A percentile compares a stretch with the other conserved stretches of the same genome.
Conservation (phyloP, 2,888 invertebrate genomes). For the Spatulosminthurus flaviceps region DNA sequence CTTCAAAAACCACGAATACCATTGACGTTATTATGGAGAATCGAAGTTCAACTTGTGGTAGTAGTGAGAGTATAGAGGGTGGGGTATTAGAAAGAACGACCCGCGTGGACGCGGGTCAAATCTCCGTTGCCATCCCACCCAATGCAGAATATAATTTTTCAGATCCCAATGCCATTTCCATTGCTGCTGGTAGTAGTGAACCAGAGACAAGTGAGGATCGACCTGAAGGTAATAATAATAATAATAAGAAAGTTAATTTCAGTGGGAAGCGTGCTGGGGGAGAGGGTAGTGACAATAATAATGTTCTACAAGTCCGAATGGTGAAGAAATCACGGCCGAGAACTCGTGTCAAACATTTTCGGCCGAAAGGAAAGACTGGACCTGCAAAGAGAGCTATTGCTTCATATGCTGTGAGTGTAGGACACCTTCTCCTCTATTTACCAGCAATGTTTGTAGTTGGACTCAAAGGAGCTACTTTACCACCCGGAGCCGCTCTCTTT, state of each 20-base stretch:
- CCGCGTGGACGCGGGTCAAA: constrained; percentile 15
- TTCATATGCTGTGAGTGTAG: constrained; percentile 63
- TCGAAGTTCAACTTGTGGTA: constrained; percentile 42
- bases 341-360: constrained; percentile 54
- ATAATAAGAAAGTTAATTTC: constrained; percentile 30
- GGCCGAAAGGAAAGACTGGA: constrained; percentile 49
- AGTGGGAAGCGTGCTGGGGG: constrained; percentile 32
- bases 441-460: constrained; percentile 64
- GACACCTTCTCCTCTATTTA: constrained; percentile 64
- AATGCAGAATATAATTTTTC: constrained; percentile 35
- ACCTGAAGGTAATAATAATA: constrained; percentile 39
- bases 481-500: constrained; percentile 57
- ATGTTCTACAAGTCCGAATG: constrained; percentile 44
- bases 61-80: constrained; percentile 45
- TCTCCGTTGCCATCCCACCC: background rate
- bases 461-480: constrained; percentile 57
- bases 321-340: constrained; percentile 42
- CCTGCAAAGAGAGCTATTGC: constrained; percentile 61
- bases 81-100: constrained; percentile 20
- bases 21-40: constrained; percentile 42
- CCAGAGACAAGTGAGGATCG: background rate
- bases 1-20: background rate
- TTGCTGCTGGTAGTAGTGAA: background rate
- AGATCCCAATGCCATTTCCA: constrained; percentile 41
- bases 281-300: constrained; percentile 46